These are phyloP conservation scores for Eulemur rufifrons DNA, from an alignment of 2,113 vertebrate genomes.

Conservation along the genomic window DNA sequence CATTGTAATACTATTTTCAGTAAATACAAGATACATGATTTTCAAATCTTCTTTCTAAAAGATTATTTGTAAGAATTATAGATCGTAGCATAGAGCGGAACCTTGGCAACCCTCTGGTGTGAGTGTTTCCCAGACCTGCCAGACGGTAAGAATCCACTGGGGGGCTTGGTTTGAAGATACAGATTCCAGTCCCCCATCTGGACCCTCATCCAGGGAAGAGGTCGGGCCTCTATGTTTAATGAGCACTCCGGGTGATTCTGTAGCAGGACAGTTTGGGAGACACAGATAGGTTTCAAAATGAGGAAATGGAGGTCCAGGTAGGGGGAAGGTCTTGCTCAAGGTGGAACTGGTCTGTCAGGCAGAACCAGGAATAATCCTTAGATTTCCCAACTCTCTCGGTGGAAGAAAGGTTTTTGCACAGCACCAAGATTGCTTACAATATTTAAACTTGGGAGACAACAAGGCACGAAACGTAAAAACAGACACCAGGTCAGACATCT, in stretches of 20 bases:
- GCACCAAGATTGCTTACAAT: neutral
- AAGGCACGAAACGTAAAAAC: neutral
- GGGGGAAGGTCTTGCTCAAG: neutral
- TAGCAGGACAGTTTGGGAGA: neutral
- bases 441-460: neutral
- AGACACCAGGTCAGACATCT: neutral
- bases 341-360: neutral
- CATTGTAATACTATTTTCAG: neutral
- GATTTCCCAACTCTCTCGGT: neutral
- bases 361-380: neutral
- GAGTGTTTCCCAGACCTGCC: neutral
- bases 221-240: neutral
- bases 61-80: neutral
- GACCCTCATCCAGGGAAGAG: neutral
- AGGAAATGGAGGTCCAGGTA: neutral
- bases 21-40: neutral
- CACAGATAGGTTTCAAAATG: neutral
- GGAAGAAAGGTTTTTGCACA: neutral
- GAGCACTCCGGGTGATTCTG: neutral
- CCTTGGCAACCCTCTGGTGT: neutral
- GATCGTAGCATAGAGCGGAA: neutral
- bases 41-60: conserved; percentile 22
- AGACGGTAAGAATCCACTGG: neutral
- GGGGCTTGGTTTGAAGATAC: neutral
- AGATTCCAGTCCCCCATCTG: neutral